These are phyloP conservation scores for Emys orbicularis DNA, from an alignment of 2,797 vertebrate genomes.

Conservation along the genomic window DNA sequence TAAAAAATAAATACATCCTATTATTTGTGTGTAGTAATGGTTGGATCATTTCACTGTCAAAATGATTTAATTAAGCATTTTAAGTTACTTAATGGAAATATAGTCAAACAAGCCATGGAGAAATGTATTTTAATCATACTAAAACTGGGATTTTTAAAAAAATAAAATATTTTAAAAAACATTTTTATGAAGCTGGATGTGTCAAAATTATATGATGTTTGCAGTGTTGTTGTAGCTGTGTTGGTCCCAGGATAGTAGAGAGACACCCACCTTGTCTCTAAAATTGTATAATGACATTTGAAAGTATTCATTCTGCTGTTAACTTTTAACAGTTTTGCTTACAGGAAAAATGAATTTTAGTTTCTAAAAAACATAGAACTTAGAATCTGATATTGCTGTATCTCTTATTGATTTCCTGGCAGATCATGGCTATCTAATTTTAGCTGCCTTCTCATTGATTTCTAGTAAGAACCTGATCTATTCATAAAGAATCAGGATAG, in stretches of 20 bases:
- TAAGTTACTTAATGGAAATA: neutral
- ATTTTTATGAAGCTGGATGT: neutral
- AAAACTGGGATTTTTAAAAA: neutral
- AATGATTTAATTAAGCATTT: neutral
- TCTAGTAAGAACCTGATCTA: constrained; percentile 73
- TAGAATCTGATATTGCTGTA: constrained; percentile 67
- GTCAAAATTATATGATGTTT: neutral
- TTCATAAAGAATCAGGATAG: constrained; percentile 73
- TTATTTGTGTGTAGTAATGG: rapidly evolving
- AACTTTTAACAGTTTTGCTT: constrained; percentile 17
- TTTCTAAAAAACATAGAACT: constrained; percentile 25
- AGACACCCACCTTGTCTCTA: neutral
- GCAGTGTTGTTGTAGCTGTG: neutral
- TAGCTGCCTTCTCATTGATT: constrained; percentile 83
- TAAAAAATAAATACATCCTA: neutral
- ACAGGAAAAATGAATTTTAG: neutral
- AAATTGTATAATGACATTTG: neutral
- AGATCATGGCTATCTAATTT: constrained; percentile 84
- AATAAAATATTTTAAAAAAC: neutral
- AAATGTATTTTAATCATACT: neutral
- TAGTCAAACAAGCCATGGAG: neutral
- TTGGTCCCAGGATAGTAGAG: neutral
- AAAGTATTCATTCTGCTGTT: neutral
- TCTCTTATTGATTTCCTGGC: constrained; percentile 82
- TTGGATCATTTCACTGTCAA: neutral